Evolutionary conservation across 2,113 vertebrate species (phyloP).

Genomic region (Phycodurus eques): DNA sequence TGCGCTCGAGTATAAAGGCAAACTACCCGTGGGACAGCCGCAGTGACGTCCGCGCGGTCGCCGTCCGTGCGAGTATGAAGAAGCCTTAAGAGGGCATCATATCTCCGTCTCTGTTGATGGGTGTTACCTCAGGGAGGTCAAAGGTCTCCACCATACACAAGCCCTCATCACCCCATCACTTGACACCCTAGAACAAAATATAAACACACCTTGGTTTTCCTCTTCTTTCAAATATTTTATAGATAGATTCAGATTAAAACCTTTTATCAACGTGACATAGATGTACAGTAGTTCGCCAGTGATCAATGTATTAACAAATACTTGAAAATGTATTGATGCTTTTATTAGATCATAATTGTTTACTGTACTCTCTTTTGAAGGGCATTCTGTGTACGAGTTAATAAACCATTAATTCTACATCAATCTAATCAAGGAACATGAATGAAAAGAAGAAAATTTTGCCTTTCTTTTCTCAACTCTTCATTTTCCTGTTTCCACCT

Average conservation of each 20-base stretch:
- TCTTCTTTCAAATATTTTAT: conserved; percentile 1
- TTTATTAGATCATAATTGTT: neutral
- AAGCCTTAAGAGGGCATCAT: neutral
- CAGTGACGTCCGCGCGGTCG: too few relatives aligned
- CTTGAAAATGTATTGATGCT: neutral
- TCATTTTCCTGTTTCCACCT: neutral
- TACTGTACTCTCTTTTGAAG: neutral
- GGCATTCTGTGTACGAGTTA: neutral
- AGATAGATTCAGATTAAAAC: neutral
- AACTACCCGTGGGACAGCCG: too few relatives aligned
- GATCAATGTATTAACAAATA: neutral
- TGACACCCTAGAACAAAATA: neutral
- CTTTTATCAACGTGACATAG: neutral
- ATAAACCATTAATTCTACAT: neutral
- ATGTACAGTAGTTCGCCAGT: neutral
- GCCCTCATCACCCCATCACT: neutral
- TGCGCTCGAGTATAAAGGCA: too few relatives aligned
- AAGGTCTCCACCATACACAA: conserved; percentile 23
- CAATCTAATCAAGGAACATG: neutral
- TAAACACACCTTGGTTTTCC: neutral
- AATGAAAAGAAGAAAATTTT: neutral
- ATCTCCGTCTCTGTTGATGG: conserved; percentile 19
- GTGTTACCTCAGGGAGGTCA: conserved; percentile 39
- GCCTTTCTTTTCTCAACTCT: neutral
- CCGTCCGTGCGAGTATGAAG: too few relatives aligned